phyloP scores from a whole-genome alignment of 1,140 invertebrate species.

The Dufourea novaeangliae region DNA sequence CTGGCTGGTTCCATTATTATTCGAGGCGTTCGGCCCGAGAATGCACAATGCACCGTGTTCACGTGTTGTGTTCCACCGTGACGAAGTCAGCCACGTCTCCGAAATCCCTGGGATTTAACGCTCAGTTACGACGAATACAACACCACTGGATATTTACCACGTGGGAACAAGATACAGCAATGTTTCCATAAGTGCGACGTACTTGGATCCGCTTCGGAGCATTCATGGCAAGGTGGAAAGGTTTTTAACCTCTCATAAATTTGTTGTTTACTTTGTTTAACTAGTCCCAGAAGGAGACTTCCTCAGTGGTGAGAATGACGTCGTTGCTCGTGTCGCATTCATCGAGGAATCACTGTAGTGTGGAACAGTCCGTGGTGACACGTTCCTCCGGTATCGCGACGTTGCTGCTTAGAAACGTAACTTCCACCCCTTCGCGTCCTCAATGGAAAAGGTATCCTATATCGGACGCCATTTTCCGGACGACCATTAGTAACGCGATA shows the following conservation, averaged over 20 bases:
- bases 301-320: too few relatives aligned
- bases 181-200: too few relatives aligned
- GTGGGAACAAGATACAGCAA: too few relatives aligned
- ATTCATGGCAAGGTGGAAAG: too few relatives aligned
- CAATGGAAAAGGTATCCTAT: slow-evolving; percentile 63
- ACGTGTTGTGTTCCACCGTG: not conserved
- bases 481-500: slow-evolving; percentile 73
- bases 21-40: slow-evolving; percentile 5
- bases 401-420: not conserved
- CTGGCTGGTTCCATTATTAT: not conserved
- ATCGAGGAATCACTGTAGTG: too few relatives aligned
- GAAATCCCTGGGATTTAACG: not conserved
- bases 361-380: not conserved
- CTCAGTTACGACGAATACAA: not conserved
- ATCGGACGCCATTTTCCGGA: slow-evolving; percentile 67
- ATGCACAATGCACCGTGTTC: not conserved
- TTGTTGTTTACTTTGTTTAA: too few relatives aligned
- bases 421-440: slow-evolving; percentile 43
- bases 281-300: too few relatives aligned
- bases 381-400: not conserved
- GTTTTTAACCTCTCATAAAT: too few relatives aligned
- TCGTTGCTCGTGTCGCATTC: too few relatives aligned
- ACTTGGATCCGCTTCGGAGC: too few relatives aligned
- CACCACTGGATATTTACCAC: not conserved
- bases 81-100: not conserved